Conservation (phyloP, 2,113 vertebrate species). For the Plectropomus leopardus region DNA sequence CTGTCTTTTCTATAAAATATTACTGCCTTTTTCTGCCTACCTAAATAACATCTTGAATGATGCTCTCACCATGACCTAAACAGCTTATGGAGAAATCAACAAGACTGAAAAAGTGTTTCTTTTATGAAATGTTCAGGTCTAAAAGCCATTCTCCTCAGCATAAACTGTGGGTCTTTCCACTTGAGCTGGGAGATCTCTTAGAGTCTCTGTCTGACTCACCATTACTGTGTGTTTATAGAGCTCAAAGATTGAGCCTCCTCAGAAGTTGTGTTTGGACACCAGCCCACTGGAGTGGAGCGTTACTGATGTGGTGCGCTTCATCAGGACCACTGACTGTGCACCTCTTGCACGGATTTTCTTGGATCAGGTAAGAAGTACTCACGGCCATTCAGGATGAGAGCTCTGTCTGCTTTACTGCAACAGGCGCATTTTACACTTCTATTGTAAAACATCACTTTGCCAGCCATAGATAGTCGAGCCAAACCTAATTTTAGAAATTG, state of each 20-base stretch:
- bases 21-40: neutral
- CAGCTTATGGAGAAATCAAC: neutral
- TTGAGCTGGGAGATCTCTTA: conserved; percentile 6
- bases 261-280: conserved; percentile 94
- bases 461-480: neutral
- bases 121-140: conserved; percentile 20
- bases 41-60: neutral
- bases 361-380: conserved; percentile 90
- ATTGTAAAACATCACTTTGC: neutral
- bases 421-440: neutral
- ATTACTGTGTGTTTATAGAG: conserved; percentile 69
- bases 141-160: neutral
- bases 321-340: conserved; percentile 96
- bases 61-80: conserved; percentile 3
- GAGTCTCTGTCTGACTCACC: conserved; percentile 30
- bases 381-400: conserved; percentile 10
- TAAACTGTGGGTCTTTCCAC: conserved; percentile 18
- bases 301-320: conserved; percentile 95
- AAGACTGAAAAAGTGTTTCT: neutral
- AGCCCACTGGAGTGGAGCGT: conserved; percentile 97
- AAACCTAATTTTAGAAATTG: conserved; percentile 2
- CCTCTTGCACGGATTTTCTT: conserved; percentile 95
- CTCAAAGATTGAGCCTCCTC: conserved; percentile 88
- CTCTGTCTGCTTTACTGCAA: neutral
- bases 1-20: neutral